A percentile compares a stretch with the other conserved stretches of the same genome.
Conservation (phyloP, 1,140 invertebrate genomes). For the Drosophila busckii region DNA sequence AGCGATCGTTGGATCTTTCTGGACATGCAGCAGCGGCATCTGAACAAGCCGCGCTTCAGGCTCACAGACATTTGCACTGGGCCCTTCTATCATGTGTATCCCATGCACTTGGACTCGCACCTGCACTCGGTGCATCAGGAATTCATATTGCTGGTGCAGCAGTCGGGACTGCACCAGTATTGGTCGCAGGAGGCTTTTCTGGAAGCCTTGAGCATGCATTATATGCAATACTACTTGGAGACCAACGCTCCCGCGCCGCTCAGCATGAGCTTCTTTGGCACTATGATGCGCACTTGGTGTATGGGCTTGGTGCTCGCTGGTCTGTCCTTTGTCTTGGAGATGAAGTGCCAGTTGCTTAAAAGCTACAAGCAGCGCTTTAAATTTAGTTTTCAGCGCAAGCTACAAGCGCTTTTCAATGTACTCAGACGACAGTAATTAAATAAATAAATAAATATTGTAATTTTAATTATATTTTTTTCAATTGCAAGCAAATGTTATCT, state of each 20-base stretch:
- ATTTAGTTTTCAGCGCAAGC: too few relatives aligned
- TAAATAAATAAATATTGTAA: too few relatives aligned
- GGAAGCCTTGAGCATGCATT: conserved; percentile 45
- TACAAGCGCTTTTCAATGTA: too few relatives aligned
- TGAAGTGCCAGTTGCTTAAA: conserved; percentile 63
- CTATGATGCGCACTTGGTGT: conserved; percentile 54
- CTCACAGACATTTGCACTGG: conserved; percentile 58
- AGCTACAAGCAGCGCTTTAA: too few relatives aligned
- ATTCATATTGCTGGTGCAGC: conserved; percentile 55
- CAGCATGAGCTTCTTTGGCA: conserved; percentile 45
- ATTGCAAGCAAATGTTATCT: too few relatives aligned
- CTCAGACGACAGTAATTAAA: too few relatives aligned
- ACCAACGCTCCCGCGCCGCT: conserved; percentile 41
- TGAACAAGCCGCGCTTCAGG: conserved; percentile 49
- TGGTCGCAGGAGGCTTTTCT: conserved; percentile 55
- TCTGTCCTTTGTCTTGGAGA: conserved; percentile 41
- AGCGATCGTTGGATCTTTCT: conserved; percentile 62
- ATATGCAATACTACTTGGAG: conserved; percentile 28
- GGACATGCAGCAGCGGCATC: conserved; percentile 49
- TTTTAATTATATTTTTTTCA: too few relatives aligned
- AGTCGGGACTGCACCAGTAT: conserved; percentile 47
- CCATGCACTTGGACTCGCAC: conserved; percentile 59
- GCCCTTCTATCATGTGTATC: conserved; percentile 67
- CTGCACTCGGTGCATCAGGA: conserved; percentile 39
- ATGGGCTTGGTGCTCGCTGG: conserved; percentile 47